These are phyloP conservation scores for Poecilia latipinna DNA, from an alignment of 2,113 vertebrate genomes.

Conservation along the genomic window DNA sequence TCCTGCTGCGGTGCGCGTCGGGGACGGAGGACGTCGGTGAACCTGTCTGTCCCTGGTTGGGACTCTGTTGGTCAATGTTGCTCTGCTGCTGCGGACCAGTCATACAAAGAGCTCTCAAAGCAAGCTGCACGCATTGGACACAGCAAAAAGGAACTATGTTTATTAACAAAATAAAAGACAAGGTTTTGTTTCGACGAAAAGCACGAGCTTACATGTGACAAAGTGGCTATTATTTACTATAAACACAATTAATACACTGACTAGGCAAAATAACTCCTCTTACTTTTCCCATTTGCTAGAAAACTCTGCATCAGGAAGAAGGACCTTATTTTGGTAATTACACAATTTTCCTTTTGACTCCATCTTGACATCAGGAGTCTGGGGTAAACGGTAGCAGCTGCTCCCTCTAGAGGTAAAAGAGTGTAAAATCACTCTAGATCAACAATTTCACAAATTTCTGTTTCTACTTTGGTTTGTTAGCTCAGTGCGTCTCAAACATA, in stretches of 20 bases:
- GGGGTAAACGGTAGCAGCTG: conserved; percentile 4
- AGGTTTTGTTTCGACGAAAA: fast-evolving
- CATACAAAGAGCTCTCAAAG: conserved; percentile 66
- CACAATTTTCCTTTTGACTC: background rate
- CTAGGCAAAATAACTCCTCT: background rate
- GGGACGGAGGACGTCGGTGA: conserved; percentile 16
- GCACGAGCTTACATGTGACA: background rate
- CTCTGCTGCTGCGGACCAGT: conserved; percentile 23
- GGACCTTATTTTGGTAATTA: conserved; percentile 39
- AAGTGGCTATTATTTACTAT: background rate
- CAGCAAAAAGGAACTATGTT: background rate
- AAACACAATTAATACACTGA: background rate
- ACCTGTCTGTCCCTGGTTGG: conserved; percentile 51
- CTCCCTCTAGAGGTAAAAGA: conserved; percentile 44
- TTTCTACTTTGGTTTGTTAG: background rate
- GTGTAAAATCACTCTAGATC: background rate
- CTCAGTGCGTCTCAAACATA: background rate
- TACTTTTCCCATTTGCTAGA: background rate
- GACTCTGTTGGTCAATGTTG: conserved; percentile 26
- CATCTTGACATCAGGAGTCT: conserved; percentile 1
- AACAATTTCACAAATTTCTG: background rate
- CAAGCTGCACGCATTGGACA: background rate
- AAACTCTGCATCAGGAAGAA: background rate
- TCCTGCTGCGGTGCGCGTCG: conserved; percentile 1
- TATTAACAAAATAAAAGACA: conserved; percentile 39